Base-by-base conservation (phyloP, 1,140 invertebrate species). In the Onthophagus taurus region DNA sequence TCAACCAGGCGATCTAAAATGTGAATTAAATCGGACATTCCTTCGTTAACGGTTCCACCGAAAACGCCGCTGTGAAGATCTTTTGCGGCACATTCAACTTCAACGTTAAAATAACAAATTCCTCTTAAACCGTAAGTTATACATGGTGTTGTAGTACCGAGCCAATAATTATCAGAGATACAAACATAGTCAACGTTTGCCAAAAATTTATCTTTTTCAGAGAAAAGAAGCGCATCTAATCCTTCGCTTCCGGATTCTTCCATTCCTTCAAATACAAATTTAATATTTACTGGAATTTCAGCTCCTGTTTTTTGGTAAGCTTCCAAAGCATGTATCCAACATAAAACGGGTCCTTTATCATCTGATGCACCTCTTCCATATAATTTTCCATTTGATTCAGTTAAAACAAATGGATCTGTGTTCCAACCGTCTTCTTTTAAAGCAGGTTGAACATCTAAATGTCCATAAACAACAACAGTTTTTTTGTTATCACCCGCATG, bases 151-250 rank as follows among this genome's bases (percentile, higher is more conserved):
- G 81, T 85, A 24, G 85, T 97, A 5, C 95, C 95, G 13, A 99
- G 66, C 96, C 95, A 99, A 60, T 98, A 99, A 70, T 97, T 99
- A 61, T 99, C 96, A 30, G 93, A 97, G 58, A 99, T 97, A 63
- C 93, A 97, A 20, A 97, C 89, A 70, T 81, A 97, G 64, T 98
- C 94, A 1, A 94, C 80, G 61, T 78, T 74, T 42, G 79, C 72
- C 11, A 97, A 72, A 63, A 96, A 98, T 12, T 75, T 75, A 48
- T 74, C 67, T 64, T 92, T 91, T 48, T 75, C 70, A 3, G 77
- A 61, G 48, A 77, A 68, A 1, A 99, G 68, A 11, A 97, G 65
- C 2, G 90, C 85, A 64, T 98, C 92, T 8, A 99, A 69, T 19
- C 95, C 95, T 66, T 91, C 87, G 47, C 92, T 97, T 5, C 95